Conservation (phyloP, 2,888 invertebrate species). For the Drosophila atripex region DNA sequence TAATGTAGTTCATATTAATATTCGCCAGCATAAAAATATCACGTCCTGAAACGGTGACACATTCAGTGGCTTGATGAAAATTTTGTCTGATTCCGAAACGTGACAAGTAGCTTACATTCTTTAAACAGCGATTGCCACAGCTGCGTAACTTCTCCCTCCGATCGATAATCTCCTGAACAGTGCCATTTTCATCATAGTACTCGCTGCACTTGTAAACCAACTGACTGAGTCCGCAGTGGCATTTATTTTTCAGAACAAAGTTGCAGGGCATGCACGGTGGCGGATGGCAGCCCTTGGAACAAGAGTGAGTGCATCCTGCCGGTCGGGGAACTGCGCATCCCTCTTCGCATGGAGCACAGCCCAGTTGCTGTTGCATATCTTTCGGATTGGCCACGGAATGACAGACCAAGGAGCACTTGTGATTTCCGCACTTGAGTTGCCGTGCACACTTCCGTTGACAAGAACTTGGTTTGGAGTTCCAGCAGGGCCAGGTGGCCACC, state of each 20-base stretch:
- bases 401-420: constrained; percentile 89
- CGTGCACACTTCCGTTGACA: constrained; percentile 92
- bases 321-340: constrained; percentile 88
- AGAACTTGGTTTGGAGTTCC: constrained; percentile 88
- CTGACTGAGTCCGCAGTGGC: constrained; percentile 92
- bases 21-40: not conserved
- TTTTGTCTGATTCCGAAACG: not conserved
- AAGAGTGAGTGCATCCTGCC: constrained; percentile 90
- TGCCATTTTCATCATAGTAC: constrained; percentile 85
- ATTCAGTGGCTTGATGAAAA: not conserved
- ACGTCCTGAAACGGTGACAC: constrained; percentile 3
- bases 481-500: constrained; percentile 88
- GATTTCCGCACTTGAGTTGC: constrained; percentile 90
- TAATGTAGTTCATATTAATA: no score
- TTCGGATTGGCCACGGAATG: constrained; percentile 87
- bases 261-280: constrained; percentile 91
- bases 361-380: constrained; percentile 84
- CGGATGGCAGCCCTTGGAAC: constrained; percentile 89
- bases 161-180: constrained; percentile 82
- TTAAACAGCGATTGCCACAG: constrained; percentile 94
- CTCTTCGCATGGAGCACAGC: constrained; percentile 86
- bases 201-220: constrained; percentile 90
- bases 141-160: constrained; percentile 77
- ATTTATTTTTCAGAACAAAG: constrained; percentile 88
- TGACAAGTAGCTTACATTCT: constrained; percentile 86